Percentiles rank a stretch among this genome's conserved stretches.
These are phyloP conservation scores for Masticophis lateralis DNA, from an alignment of 2,797 vertebrate genomes.

Conservation along the genomic window DNA sequence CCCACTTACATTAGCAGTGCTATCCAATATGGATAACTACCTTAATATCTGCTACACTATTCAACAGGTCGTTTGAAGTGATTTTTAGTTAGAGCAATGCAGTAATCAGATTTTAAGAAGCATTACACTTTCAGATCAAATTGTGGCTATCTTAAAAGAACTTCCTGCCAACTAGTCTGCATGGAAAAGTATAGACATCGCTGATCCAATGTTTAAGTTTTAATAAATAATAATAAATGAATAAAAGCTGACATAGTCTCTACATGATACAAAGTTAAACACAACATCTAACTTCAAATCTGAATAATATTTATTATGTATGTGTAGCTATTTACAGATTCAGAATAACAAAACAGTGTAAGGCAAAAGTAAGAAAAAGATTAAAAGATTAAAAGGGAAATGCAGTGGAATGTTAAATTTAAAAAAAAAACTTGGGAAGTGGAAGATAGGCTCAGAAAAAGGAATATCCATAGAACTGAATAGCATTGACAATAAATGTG, in stretches of 20 bases:
- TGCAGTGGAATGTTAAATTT: neutral
- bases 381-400: neutral
- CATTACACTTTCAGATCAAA: neutral
- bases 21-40: neutral
- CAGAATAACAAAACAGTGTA: neutral
- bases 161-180: neutral
- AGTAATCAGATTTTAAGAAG: neutral
- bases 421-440: neutral
- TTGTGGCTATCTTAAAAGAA: neutral
- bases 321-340: neutral
- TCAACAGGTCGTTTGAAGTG: neutral
- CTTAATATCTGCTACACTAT: neutral
- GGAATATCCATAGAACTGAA: neutral
- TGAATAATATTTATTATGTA: neutral
- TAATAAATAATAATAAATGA: neutral
- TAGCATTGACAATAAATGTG: neutral
- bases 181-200: neutral
- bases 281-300: neutral
- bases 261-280: neutral
- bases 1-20: neutral
- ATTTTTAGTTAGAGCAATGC: neutral
- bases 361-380: neutral
- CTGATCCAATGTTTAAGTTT: neutral
- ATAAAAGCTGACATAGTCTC: neutral
- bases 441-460: neutral